These are phyloP conservation scores for Petrocephalus schoutedeni DNA, from an alignment of 2,797 vertebrate genomes.

Conservation along the genomic window DNA sequence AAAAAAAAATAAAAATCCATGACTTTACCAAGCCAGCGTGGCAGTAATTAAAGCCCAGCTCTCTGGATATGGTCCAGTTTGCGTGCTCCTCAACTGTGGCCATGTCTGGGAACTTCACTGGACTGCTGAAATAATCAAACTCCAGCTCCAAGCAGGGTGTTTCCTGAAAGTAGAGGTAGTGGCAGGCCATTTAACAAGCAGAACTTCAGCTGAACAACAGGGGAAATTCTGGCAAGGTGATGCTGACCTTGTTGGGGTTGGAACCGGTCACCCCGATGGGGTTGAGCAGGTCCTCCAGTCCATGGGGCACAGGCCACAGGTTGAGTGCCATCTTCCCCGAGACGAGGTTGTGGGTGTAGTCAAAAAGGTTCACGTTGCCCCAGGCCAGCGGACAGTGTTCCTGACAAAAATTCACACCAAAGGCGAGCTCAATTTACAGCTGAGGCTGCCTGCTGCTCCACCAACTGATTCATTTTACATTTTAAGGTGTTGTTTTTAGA, in stretches of 20 bases:
- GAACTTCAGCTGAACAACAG: not conserved
- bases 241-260: conserved; percentile 86
- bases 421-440: not conserved
- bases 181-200: not conserved
- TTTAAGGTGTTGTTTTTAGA: conserved; percentile 2
- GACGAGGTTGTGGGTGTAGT: conserved; percentile 92
- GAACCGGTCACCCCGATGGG: conserved; percentile 94
- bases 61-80: conserved; percentile 87
- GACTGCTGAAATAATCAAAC: conserved; percentile 93
- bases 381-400: conserved; percentile 94
- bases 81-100: conserved; percentile 87
- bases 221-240: not conserved
- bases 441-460: not conserved
- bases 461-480: not conserved
- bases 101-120: conserved; percentile 93
- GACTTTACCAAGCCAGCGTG: conserved; percentile 80
- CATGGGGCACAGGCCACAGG: conserved; percentile 95
- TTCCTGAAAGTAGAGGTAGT: conserved; percentile 62
- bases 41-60: conserved; percentile 89
- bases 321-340: conserved; percentile 96
- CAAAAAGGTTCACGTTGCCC: conserved; percentile 95
- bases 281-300: conserved; percentile 91
- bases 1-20: not conserved
- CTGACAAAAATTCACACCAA: conserved; percentile 48
- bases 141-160: conserved; percentile 94